These are phyloP conservation scores for Microctenopoma stevenorrisi DNA, from an alignment of 2,797 vertebrate species.

Conservation along the genomic window DNA sequence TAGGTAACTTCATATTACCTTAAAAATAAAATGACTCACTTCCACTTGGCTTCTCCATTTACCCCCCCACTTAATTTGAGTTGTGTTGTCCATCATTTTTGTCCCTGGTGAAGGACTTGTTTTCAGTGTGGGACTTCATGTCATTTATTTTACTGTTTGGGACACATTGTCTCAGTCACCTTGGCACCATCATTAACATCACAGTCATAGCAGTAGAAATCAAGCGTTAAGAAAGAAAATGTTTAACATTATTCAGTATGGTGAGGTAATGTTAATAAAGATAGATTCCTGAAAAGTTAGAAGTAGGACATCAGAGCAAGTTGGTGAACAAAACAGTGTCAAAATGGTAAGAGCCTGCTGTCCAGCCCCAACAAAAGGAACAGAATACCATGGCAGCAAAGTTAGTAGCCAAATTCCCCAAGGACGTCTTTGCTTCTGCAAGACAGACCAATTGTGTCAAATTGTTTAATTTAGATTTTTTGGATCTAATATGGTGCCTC, in stretches of 20 bases:
- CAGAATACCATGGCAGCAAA: conserved; percentile 93
- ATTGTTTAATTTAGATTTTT: conserved; percentile 69
- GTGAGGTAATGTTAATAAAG: conserved; percentile 51
- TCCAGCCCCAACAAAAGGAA: conserved; percentile 88
- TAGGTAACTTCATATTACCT: no score
- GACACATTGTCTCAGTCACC: not conserved
- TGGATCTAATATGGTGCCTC: conserved; percentile 85
- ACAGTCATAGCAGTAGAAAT: conserved; percentile 5
- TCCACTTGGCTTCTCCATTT: no score
- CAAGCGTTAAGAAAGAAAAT: conserved; percentile 10
- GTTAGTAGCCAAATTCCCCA: conserved; percentile 99
- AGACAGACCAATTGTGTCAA: conserved; percentile 88
- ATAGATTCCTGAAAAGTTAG: conserved; percentile 45
- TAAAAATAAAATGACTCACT: no score
- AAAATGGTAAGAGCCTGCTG: conserved; percentile 85
- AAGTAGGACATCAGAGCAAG: conserved; percentile 41
- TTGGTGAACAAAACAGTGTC: conserved; percentile 53
- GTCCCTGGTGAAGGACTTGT: not conserved
- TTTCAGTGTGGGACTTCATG: not conserved
- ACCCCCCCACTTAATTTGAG: not conserved
- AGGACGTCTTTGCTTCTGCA: conserved; percentile 95
- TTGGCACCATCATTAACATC: conserved; percentile 15
- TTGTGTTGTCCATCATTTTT: not conserved
- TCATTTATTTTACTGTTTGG: not conserved
- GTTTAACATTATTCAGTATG: conserved; percentile 21